These are phyloP conservation scores for Rhynchotus rufescens DNA, from an alignment of 2,797 vertebrate species.

Conservation along the genomic window DNA sequence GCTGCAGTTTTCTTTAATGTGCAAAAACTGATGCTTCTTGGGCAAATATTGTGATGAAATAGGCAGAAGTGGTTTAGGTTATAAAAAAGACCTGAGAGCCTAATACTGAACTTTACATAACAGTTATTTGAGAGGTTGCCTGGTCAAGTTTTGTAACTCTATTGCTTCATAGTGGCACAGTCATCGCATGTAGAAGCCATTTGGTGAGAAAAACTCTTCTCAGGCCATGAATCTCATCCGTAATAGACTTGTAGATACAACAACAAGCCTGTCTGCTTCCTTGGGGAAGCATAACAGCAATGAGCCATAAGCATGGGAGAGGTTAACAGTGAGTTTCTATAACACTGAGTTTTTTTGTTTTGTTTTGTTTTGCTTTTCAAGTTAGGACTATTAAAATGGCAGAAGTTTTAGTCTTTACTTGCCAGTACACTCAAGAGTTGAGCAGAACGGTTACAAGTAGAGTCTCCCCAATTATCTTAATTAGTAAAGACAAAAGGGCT, in stretches of 20 bases:
- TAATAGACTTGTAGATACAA: neutral
- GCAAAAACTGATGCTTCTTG: slow-evolving; percentile 35
- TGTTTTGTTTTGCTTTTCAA: too few relatives aligned
- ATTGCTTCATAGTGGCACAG: slow-evolving; percentile 70
- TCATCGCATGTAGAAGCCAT: slow-evolving; percentile 20
- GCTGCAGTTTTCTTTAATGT: neutral
- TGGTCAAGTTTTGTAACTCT: slow-evolving; percentile 41
- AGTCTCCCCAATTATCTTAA: neutral
- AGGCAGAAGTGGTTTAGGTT: slow-evolving; percentile 59
- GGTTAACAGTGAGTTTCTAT: slow-evolving; percentile 4
- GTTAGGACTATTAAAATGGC: neutral
- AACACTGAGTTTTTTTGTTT: too few relatives aligned
- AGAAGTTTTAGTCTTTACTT: slow-evolving; percentile 10
- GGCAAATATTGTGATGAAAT: neutral
- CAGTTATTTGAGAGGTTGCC: slow-evolving; percentile 49
- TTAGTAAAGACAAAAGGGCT: slow-evolving; percentile 30
- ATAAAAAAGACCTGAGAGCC: slow-evolving; percentile 74
- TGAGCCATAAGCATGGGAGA: neutral
- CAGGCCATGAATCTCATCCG: slow-evolving; percentile 13
- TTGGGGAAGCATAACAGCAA: neutral
- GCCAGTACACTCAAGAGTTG: slow-evolving; percentile 21
- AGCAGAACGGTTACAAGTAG: slow-evolving; percentile 12
- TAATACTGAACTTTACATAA: slow-evolving; percentile 41
- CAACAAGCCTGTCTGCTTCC: slow-evolving; percentile 19
- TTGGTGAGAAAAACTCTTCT: slow-evolving; percentile 22